Conservation (phyloP, 1,140 invertebrate genomes). For the Mya arenaria region DNA sequence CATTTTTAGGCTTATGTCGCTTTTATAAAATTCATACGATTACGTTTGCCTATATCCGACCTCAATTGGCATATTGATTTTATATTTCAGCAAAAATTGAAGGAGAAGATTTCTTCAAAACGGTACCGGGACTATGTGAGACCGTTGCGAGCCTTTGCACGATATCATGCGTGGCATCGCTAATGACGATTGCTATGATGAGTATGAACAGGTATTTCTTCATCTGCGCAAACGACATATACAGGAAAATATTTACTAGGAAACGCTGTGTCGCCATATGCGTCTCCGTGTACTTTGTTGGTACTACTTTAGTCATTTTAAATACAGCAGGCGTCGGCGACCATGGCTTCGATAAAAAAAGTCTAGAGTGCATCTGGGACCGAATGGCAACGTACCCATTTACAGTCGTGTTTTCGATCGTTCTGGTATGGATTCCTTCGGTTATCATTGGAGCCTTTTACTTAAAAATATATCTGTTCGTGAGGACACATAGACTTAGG, state of each 20-base stretch:
- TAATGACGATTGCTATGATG: slow-evolving; percentile 68
- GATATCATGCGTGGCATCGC: slow-evolving; percentile 68
- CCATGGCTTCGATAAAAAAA: slow-evolving; percentile 68
- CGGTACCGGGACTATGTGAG: slow-evolving; percentile 68
- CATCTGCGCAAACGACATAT: slow-evolving; percentile 69
- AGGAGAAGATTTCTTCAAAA: slow-evolving; percentile 68
- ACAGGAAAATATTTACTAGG: slow-evolving; percentile 66
- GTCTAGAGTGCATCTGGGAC: background rate
- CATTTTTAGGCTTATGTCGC: no score
- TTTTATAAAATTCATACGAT: no score
- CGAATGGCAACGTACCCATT: slow-evolving; percentile 60
- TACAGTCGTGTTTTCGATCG: slow-evolving; percentile 70
- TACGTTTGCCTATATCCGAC: no score
- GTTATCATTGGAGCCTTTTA: slow-evolving; percentile 61
- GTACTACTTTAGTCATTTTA: slow-evolving; percentile 54
- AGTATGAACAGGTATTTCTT: slow-evolving; percentile 72
- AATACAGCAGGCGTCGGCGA: slow-evolving; percentile 69
- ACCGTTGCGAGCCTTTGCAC: slow-evolving; percentile 69
- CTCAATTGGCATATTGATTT: no score
- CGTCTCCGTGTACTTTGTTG: slow-evolving; percentile 57
- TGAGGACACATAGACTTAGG: background rate
- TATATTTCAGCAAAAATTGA: slow-evolving; percentile 66
- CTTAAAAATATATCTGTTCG: slow-evolving; percentile 49
- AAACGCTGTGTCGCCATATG: slow-evolving; percentile 62
- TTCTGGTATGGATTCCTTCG: slow-evolving; percentile 69